phyloP scores from a whole-genome alignment of 1,140 invertebrate genomes.

The Eufriesea mexicana region DNA sequence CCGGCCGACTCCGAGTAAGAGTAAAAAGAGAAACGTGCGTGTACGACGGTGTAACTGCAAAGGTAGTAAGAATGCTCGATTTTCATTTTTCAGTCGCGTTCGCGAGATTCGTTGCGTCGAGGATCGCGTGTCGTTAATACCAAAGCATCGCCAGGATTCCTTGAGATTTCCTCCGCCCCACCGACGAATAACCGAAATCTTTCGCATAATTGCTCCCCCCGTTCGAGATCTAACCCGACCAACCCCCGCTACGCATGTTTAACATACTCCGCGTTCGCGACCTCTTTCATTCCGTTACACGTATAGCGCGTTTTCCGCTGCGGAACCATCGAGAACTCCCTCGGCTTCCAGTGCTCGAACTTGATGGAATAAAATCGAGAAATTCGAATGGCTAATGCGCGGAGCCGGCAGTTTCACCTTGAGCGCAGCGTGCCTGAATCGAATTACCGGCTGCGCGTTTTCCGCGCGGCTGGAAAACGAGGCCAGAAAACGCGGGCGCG shows the following conservation, averaged over 20 bases:
- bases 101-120: not conserved
- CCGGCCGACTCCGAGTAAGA: not conserved
- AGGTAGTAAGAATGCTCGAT: not conserved
- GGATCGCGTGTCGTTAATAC: not conserved
- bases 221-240: not conserved
- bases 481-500: not conserved
- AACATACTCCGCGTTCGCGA: not conserved
- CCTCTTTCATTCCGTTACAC: not conserved
- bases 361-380: not conserved
- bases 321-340: too few relatives aligned
- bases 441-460: not conserved
- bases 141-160: not conserved
- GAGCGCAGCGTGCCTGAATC: not conserved
- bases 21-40: not conserved
- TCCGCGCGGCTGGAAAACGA: constrained; percentile 7
- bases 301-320: too few relatives aligned
- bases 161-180: not conserved
- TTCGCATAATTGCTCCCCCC: constrained; percentile 12
- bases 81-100: not conserved
- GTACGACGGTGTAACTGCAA: not conserved
- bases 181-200: constrained; percentile 1
- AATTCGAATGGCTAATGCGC: not conserved
- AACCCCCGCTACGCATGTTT: not conserved
- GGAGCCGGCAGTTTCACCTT: constrained; percentile 11
- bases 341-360: too few relatives aligned